Base-by-base conservation (phyloP, 2,888 invertebrate genomes). In the Cremastobaeus sp. region DNA sequence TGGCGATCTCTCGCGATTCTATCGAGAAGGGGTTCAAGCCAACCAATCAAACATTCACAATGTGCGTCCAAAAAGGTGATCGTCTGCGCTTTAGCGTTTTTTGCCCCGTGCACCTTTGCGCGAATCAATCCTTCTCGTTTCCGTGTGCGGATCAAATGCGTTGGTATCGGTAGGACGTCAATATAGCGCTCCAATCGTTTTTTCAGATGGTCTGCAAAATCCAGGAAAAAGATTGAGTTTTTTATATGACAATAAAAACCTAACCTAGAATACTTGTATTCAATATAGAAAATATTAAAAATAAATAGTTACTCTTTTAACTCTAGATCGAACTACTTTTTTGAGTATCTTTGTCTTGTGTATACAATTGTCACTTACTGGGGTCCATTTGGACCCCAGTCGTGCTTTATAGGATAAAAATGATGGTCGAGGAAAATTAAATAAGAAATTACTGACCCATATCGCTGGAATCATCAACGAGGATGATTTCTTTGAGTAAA, bases 21-120 rank as follows among this genome's bases (percentile, higher is more conserved):
- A 87, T 96, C 96, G 79, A 98, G 89, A 65, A 98, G 90, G 0
- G 98, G 98, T 85, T 97, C 97, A 80, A 98, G 89, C 98, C 98
- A 98, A 43, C 97, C 96, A 86, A 93, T 93, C 30, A 98, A 95
- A 88, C 98, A 98, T 89, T 99, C 99, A 89, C 99, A 99, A 88
- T 99, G 99, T 32, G 98, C 98, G 89, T 99, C 99, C 69, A 99
- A 91, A 89, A 97, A 99, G 12, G 99, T 99, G 74, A 99, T 91
- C 0, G 97, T 96, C 88, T 96, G 93, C 66, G 98, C 98, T 81
- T 92, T 93, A 3, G 96, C 97, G 86, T 96, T 94, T 85, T 95
- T 95, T 45, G 98, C 98, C 76, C 99, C 99, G 80, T 97, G 90
- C 70, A 99, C 90, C 78, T 99, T 91, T 2, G 99, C 99, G 78